phyloP scores from a whole-genome alignment of 2,888 invertebrate genomes.

The Erynnis tages region DNA sequence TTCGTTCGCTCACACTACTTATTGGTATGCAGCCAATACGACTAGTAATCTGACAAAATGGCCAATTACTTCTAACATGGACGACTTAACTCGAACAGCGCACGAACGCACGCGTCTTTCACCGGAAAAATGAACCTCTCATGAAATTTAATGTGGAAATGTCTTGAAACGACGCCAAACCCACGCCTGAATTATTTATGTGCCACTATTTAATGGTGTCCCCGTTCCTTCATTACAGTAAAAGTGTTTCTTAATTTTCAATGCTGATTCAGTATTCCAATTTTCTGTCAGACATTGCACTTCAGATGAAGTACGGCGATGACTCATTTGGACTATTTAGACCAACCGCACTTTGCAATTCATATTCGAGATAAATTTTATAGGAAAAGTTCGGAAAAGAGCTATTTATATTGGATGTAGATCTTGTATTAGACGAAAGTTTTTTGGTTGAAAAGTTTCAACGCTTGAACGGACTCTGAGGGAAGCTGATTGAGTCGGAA shows the following conservation, averaged over 20 bases:
- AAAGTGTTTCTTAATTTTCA: conserved; percentile 74
- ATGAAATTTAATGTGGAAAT: conserved; percentile 81
- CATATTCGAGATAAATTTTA: conserved; percentile 17
- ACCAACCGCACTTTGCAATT: conserved; percentile 24
- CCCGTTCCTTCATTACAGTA: conserved; percentile 71
- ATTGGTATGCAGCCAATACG: conserved; percentile 35
- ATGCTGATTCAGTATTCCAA: conserved; percentile 54
- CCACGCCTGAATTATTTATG: conserved; percentile 77
- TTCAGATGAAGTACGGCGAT: conserved; percentile 39
- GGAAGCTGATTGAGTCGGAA: conserved; percentile 8
- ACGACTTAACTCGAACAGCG: conserved; percentile 33
- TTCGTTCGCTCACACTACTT: neutral
- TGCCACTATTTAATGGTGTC: conserved; percentile 75
- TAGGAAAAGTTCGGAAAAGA: neutral
- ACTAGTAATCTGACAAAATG: conserved; percentile 40
- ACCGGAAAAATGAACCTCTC: conserved; percentile 76
- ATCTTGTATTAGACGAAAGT: conserved; percentile 3
- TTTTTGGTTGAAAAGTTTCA: conserved; percentile 12
- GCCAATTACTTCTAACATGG: conserved; percentile 50
- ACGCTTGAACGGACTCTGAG: conserved; percentile 6
- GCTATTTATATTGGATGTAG: conserved; percentile 15
- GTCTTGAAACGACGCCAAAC: conserved; percentile 80
- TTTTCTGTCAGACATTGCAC: conserved; percentile 48
- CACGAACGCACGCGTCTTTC: conserved; percentile 52
- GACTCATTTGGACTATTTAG: conserved; percentile 36